Base-by-base conservation (phyloP, 2,888 invertebrate species). In the Pseudeuparius sepicola region DNA sequence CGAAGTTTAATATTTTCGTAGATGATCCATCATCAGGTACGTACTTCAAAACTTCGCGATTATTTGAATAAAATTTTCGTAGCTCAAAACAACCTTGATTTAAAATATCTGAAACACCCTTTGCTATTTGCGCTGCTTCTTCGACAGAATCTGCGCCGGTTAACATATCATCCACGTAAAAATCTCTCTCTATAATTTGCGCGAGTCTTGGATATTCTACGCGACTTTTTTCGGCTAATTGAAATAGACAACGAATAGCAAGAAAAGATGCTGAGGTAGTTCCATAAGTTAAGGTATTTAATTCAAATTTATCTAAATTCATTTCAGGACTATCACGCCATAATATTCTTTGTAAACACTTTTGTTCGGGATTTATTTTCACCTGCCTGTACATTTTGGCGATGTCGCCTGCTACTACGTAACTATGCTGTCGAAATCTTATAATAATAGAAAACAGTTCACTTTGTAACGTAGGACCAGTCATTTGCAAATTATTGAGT, bases 131-230 rank as follows among this genome's bases (percentile, higher is more conserved):
- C 17, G 14, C 6, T 2, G 31, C 30, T 14, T 34, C n/a, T 13
- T 24, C 10, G 6, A 32, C 9, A 3, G 32, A 14, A 24, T 39
- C 13, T 2, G 36, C 23, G 3, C 41, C 38, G 7, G 38, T 29
- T 9, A 41, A 9, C n/a, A 41, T 11, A 31, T 41, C 38, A 14
- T 39, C 41, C 6, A 41, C 31, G 20, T 39, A 41, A 24, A 41
- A 35, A 20, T 38, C 31, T 23, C 29, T 34, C 3, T 14, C 4
- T 2, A 39, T 35, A 3, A 39, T 17, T 4, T 18, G 3, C n/a
- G 27, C 12, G 1, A 32, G 23, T 3, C 16, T 10, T 2, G 41
- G 35, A 24, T 28, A 25, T 9, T 31, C 7, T 3, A 10, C 18
- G 27, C 28, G 14, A 20, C 29, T 11, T 4, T 39, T 29, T 12